These are phyloP conservation scores for Schizotus pectinicornis DNA, from an alignment of 2,888 invertebrate species.

Conservation along the genomic window DNA sequence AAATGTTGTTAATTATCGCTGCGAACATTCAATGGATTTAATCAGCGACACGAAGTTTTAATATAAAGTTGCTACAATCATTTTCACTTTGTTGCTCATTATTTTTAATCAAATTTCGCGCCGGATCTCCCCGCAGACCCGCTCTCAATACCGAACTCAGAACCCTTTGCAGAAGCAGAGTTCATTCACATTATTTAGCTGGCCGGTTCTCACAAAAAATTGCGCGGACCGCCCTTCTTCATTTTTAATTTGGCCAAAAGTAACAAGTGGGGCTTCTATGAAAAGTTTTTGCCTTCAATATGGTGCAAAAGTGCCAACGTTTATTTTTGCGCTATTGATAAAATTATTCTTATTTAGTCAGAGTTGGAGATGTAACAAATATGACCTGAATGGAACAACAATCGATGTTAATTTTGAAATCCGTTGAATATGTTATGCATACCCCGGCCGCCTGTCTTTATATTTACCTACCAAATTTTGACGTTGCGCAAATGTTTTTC, in stretches of 20 bases:
- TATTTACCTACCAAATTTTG: too few relatives aligned
- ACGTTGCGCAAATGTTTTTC: neutral
- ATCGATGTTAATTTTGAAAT: too few relatives aligned
- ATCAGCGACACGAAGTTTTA: conserved; percentile 33
- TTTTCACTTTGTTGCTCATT: conserved; percentile 29
- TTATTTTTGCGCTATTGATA: too few relatives aligned
- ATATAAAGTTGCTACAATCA: conserved; percentile 26
- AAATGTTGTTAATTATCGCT: conserved; percentile 49
- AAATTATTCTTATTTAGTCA: too few relatives aligned
- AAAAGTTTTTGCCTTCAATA: too few relatives aligned
- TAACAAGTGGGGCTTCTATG: neutral
- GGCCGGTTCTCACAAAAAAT: neutral
- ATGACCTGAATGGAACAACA: too few relatives aligned
- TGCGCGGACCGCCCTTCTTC: too few relatives aligned
- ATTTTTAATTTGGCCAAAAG: neutral
- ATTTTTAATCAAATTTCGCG: conserved; percentile 29
- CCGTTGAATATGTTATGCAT: too few relatives aligned
- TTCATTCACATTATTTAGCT: conserved; percentile 1
- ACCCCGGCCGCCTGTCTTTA: too few relatives aligned
- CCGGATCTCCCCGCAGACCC: neutral
- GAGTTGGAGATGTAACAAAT: too few relatives aligned
- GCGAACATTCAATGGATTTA: conserved; percentile 35
- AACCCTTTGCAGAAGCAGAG: neutral
- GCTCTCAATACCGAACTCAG: neutral
- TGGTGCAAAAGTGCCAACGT: too few relatives aligned